phyloP scores from a whole-genome alignment of 1,140 invertebrate genomes.

The Caerostris darwini region DNA sequence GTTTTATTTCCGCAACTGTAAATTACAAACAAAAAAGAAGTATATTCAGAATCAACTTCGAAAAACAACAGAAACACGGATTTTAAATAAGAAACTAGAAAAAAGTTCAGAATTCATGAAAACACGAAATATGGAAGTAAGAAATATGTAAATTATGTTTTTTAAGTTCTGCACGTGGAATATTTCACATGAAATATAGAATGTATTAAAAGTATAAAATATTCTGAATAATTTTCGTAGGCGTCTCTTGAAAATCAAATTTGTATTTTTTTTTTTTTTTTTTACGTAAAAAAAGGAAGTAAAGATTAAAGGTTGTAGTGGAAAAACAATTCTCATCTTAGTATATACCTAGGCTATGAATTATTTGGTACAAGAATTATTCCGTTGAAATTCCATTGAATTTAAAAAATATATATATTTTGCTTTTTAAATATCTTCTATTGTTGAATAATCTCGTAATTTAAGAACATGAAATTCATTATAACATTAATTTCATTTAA shows the following conservation, averaged over 20 bases:
- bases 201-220: not conserved
- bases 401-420: too few species aligned
- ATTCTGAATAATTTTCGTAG: not conserved
- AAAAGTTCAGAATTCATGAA: not conserved
- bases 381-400: too few species aligned
- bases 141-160: constrained; percentile 29
- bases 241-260: not conserved
- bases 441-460: too few species aligned
- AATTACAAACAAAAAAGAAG: not conserved
- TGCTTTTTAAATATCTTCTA: too few species aligned
- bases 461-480: too few species aligned
- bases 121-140: not conserved
- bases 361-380: too few species aligned
- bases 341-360: too few species aligned
- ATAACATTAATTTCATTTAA: too few species aligned
- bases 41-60: not conserved
- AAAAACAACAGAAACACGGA: not conserved
- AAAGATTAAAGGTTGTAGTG: not conserved
- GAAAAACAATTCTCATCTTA: not conserved
- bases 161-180: not conserved
- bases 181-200: not conserved
- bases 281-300: not conserved
- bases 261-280: not conserved
- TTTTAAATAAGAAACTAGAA: not conserved
- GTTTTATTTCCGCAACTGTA: not conserved